Evolutionary conservation across 2,113 vertebrate species (phyloP).

Genomic region (Polypterus senegalus): DNA sequence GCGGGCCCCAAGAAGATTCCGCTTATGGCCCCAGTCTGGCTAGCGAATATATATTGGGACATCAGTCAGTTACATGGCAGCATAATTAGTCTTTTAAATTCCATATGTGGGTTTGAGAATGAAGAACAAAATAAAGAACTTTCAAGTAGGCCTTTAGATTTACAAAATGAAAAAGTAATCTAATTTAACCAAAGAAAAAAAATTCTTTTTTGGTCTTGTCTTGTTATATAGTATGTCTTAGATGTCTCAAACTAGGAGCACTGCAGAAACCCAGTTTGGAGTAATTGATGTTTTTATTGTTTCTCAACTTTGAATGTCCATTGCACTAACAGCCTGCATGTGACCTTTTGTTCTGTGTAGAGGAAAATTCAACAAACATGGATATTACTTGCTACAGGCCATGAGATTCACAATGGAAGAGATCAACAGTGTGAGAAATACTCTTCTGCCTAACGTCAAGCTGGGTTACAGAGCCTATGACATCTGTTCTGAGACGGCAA

Average conservation of each 20-base stretch:
- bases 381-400: constrained; percentile 60
- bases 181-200: no score
- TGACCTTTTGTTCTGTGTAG: constrained; percentile 25
- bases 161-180: no score
- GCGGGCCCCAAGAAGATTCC: no score
- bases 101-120: no score
- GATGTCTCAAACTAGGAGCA: not conserved
- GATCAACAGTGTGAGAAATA: constrained; percentile 48
- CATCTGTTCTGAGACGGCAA: constrained; percentile 38
- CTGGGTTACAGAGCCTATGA: constrained; percentile 67
- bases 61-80: no score
- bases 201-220: no score
- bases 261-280: not conserved
- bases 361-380: constrained; percentile 40
- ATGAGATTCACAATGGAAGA: constrained; percentile 64
- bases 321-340: not conserved
- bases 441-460: constrained; percentile 51
- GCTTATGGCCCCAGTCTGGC: no score
- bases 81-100: no score
- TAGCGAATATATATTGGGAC: no score
- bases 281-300: not conserved
- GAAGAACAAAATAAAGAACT: no score
- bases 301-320: not conserved
- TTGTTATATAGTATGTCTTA: no score
- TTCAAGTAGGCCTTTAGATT: no score